Percentiles rank a stretch among this genome's conserved stretches.
Evolutionary conservation across 2,888 invertebrate genomes (phyloP).

Genomic region (Eurytoma californica): DNA sequence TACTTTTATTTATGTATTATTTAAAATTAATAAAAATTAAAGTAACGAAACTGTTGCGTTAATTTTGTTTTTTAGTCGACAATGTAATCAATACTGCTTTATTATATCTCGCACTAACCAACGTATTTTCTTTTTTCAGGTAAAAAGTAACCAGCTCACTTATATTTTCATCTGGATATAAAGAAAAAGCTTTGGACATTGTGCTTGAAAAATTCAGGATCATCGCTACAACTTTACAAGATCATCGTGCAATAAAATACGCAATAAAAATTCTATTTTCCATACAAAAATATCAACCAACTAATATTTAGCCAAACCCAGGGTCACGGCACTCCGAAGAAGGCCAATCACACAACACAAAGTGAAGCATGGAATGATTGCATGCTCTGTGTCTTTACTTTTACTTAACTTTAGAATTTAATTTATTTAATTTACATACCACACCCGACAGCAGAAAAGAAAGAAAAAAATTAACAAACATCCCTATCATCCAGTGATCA

Average conservation of each 20-base stretch:
- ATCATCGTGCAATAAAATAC: too few species aligned
- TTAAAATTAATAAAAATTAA: conserved; percentile 12
- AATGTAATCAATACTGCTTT: not conserved
- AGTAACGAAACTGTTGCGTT: not conserved
- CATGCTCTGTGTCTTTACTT: conserved; percentile 42
- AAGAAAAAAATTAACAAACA: not conserved
- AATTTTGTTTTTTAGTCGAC: too few species aligned
- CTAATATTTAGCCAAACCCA: too few species aligned
- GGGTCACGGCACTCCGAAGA: too few species aligned
- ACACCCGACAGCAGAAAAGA: too few species aligned
- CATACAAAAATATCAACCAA: too few species aligned
- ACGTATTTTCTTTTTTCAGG: conserved; percentile 66
- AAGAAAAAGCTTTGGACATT: too few species aligned
- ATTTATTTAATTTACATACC: not conserved
- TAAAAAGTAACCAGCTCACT: not conserved
- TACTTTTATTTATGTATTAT: conserved; percentile 1
- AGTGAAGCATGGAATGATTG: conserved; percentile 54
- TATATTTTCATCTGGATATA: too few species aligned
- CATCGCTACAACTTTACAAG: too few species aligned
- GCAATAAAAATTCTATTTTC: too few species aligned
- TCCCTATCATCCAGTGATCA: not conserved
- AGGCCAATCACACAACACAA: not conserved
- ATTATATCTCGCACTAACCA: conserved; percentile 57
- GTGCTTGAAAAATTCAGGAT: too few species aligned
- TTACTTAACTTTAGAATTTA: not conserved